phyloP scores from a whole-genome alignment of 1,140 invertebrate species.

The Drosophila truncata region DNA sequence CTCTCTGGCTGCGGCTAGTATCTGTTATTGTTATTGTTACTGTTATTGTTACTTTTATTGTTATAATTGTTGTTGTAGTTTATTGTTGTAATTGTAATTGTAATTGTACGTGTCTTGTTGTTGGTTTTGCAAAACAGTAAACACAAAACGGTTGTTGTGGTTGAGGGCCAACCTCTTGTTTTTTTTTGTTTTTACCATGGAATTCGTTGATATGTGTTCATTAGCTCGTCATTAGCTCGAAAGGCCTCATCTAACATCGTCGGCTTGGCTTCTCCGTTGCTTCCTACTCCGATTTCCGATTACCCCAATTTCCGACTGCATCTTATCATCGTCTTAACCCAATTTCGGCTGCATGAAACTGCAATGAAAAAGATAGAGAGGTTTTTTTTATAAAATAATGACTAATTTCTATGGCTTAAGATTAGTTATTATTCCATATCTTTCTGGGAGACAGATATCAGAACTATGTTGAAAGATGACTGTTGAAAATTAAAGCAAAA shows the following conservation, averaged over 20 bases:
- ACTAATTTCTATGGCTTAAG: slow-evolving; percentile 1
- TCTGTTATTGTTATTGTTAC: slow-evolving; percentile 33
- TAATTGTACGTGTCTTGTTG: slow-evolving; percentile 38
- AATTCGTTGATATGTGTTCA: slow-evolving; percentile 80
- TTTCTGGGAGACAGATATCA: not conserved
- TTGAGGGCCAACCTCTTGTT: not conserved
- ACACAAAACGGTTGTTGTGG: slow-evolving; percentile 33
- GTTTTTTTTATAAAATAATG: not conserved
- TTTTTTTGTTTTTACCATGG: slow-evolving; percentile 30
- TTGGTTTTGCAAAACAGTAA: slow-evolving; percentile 31
- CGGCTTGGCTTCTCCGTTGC: slow-evolving; percentile 15
- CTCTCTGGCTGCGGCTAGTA: slow-evolving; percentile 44
- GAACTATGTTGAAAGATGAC: not conserved
- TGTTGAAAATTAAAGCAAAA: not conserved
- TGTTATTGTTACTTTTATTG: slow-evolving; percentile 24
- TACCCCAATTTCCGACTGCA: slow-evolving; percentile 24
- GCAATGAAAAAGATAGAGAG: slow-evolving; percentile 16
- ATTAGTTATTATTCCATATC: not conserved
- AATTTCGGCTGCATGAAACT: slow-evolving; percentile 64
- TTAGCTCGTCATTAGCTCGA: slow-evolving; percentile 64
- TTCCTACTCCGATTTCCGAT: not conserved
- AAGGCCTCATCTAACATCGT: slow-evolving; percentile 57
- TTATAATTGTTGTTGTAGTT: slow-evolving; percentile 16
- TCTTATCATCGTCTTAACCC: slow-evolving; percentile 32
- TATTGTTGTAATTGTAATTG: slow-evolving; percentile 23